Evolutionary conservation across 2,797 vertebrate genomes (phyloP).

Genomic region (Rallus crepitans): DNA sequence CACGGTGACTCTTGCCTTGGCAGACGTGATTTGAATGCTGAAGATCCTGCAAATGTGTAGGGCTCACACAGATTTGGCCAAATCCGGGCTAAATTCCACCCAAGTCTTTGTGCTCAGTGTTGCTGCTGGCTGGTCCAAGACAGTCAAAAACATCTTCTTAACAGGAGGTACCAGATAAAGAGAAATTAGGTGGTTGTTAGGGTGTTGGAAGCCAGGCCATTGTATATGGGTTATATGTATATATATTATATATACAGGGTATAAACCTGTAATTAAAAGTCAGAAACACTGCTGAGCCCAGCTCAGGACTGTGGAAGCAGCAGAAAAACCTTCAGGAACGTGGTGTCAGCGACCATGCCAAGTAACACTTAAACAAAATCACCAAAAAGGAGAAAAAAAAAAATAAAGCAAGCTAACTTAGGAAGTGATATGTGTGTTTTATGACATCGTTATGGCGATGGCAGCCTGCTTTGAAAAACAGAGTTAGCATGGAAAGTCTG

Average conservation of each 20-base stretch:
- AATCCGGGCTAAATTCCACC: neutral
- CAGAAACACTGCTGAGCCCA: neutral
- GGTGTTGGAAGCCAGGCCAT: rapidly evolving
- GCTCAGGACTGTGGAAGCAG: neutral
- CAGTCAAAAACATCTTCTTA: neutral
- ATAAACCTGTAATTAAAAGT: neutral
- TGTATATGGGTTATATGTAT: neutral
- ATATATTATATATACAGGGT: neutral
- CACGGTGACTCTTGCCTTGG: neutral
- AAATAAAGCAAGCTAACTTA: neutral
- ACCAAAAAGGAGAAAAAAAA: neutral
- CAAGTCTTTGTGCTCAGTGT: rapidly evolving
- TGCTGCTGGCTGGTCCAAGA: neutral
- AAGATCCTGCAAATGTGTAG: rapidly evolving
- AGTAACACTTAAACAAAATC: neutral
- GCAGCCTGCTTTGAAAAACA: slow-evolving; percentile 52
- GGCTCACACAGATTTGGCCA: neutral
- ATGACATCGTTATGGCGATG: slow-evolving; percentile 54
- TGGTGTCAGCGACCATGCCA: neutral
- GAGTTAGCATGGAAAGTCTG: slow-evolving; percentile 28
- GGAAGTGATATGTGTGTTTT: neutral
- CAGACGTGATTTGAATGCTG: neutral
- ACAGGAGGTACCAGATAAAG: neutral
- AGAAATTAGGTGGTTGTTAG: neutral
- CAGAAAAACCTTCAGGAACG: neutral